Base-by-base conservation (phyloP, 2,888 invertebrate genomes). In the Balanococcus diminutus region DNA sequence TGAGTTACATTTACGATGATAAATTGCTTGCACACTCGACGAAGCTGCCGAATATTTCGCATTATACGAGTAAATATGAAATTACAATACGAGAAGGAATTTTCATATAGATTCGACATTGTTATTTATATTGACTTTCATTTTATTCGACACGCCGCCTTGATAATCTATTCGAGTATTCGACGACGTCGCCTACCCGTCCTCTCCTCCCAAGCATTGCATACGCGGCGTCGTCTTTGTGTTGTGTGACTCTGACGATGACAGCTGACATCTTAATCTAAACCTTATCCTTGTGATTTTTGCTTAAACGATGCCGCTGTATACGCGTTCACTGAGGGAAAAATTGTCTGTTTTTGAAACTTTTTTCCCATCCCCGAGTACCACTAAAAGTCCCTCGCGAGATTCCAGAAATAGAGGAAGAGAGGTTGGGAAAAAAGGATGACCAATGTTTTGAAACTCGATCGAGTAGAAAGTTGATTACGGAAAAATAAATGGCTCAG, bases 11-110 rank as follows among this genome's bases (percentile, higher is more conserved):
- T 56, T 56, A 56, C 22, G 22, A 22, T 56, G 56, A 56, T 56
- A 56, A 56, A 56, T 56, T 56, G 56, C 56, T n/a, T n/a, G n/a
- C n/a, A n/a, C n/a, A n/a, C n/a, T 56, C 56, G 51, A 51, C 51
- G 22, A 9, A 6, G 19, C 19, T 19, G 8, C 4, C 56, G 56
- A 19, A 22, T 22, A 56, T 56, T 22, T 56, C 19, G 9, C 11
- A 22, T 9, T 56, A 56, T 56, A 19, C 56, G 56, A 56, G 56
- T 56, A 56, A 56, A 56, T 56, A 56, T 56, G 11, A 56, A 19
- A 56, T 56, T 56, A 56, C 56, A 56, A 56, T 56, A 56, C 22
- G 56, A 22, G 56, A 22, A 56, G 22, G 56, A 56, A 56, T 56
- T 56, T 56, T 22, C 56, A 56, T 56, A 56, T 36, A 36, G 22